Percentiles rank a stretch among this genome's conserved stretches.
Conservation (phyloP, 1,140 invertebrate species). For the Aphelenchoides besseyi region DNA sequence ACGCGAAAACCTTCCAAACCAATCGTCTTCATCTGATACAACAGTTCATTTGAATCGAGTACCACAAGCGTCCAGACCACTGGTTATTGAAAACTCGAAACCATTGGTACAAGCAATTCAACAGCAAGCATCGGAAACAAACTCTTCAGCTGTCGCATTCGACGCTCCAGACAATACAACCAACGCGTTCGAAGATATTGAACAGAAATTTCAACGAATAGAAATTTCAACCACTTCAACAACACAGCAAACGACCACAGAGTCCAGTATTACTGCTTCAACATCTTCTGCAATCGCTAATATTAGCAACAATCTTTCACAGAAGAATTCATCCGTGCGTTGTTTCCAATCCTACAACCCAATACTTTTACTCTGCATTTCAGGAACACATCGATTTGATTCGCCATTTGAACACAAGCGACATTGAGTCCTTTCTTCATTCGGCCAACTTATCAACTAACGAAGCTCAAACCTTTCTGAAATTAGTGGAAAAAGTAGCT, state of each 20-base stretch:
- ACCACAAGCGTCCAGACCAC: background rate
- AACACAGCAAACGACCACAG: background rate
- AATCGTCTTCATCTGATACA: background rate
- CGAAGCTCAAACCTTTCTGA: conserved; percentile 41
- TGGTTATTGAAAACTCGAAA: too few species aligned
- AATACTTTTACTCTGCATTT: too few species aligned
- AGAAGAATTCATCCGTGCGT: too few species aligned
- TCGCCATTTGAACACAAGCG: conserved; percentile 29
- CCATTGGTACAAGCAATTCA: too few species aligned
- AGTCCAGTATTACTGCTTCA: background rate
- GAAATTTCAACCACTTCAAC: background rate
- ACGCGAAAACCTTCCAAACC: background rate
- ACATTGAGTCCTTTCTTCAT: conserved; percentile 45
- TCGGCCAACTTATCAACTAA: conserved; percentile 40
- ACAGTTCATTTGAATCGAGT: background rate
- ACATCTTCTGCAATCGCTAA: too few species aligned
- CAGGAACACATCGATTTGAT: conserved; percentile 16
- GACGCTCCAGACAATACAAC: too few species aligned
- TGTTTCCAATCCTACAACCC: too few species aligned
- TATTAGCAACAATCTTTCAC: too few species aligned
- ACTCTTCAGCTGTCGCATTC: too few species aligned
- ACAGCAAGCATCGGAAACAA: too few species aligned
- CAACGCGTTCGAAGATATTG: too few species aligned
- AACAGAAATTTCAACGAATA: too few species aligned
- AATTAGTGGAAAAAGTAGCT: conserved; percentile 43